phyloP scores from a whole-genome alignment of 30 jellyfish, hydroid and myxozoan species.

The Aurelia sp. region DNA sequence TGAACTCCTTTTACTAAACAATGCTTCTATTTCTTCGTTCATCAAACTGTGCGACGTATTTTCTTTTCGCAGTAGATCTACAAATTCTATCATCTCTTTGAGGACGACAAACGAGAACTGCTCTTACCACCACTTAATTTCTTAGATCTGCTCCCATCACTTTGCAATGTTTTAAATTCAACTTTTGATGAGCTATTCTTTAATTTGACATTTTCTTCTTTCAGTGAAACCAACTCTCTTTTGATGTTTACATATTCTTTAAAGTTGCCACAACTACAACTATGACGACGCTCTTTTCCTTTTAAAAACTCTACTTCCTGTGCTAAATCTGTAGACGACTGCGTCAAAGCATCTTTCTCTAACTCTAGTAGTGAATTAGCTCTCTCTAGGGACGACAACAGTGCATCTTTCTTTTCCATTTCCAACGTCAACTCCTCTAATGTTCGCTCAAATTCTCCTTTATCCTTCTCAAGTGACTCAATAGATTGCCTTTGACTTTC shows the following conservation, averaged over 20 bases:
- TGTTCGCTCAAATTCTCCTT: background rate
- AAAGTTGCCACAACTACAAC: slow-evolving; percentile 8
- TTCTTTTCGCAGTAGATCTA: too few relatives aligned
- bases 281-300: slow-evolving; percentile 27
- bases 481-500: slow-evolving; percentile 27
- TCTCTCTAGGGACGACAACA: slow-evolving; percentile 3
- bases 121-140: background rate
- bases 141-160: slow-evolving; percentile 1
- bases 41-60: too few relatives aligned
- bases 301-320: slow-evolving; percentile 54
- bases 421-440: slow-evolving; percentile 18
- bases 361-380: slow-evolving; percentile 38
- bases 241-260: slow-evolving; percentile 52
- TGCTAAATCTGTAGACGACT: slow-evolving; percentile 52
- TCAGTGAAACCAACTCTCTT: slow-evolving; percentile 35
- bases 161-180: slow-evolving; percentile 31
- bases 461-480: slow-evolving; percentile 27
- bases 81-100: too few relatives aligned
- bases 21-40: too few relatives aligned
- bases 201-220: slow-evolving; percentile 39
- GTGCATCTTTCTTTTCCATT: background rate
- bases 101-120: background rate
- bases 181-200: slow-evolving; percentile 26
- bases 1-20: too few relatives aligned
- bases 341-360: slow-evolving; percentile 54